A percentile compares a stretch with the other conserved stretches of the same genome.
phyloP scores from a whole-genome alignment of 2,113 vertebrate species.

The Calypte anna region DNA sequence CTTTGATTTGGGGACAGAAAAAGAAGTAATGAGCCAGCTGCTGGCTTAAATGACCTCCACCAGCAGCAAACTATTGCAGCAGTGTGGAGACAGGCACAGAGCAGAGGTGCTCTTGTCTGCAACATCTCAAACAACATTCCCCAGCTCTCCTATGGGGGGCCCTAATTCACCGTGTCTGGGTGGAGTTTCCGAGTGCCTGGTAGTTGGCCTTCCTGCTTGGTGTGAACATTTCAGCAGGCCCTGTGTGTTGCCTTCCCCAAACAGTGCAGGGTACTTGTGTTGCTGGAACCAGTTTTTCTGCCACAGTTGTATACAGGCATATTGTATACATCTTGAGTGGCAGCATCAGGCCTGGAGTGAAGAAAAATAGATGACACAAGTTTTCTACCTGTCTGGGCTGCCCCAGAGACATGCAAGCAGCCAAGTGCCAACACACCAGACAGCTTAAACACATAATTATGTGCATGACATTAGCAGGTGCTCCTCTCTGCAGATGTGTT shows the following conservation, averaged over 20 bases:
- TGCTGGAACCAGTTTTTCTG: not conserved
- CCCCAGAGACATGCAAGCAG: not conserved
- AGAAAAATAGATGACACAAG: not conserved
- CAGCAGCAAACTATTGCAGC: not conserved
- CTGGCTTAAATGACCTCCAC: not conserved
- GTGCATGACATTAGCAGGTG: not conserved
- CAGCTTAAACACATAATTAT: fast-evolving
- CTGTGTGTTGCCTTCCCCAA: not conserved
- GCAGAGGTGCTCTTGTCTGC: fast-evolving
- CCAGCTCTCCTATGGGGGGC: fast-evolving
- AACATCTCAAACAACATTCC: fast-evolving
- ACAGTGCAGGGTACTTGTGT: fast-evolving
- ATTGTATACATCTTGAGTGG: fast-evolving
- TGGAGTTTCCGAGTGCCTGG: not conserved
- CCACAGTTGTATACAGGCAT: not conserved
- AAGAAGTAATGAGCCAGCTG: not conserved
- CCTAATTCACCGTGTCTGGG: fast-evolving
- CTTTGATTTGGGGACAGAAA: not conserved
- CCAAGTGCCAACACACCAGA: fast-evolving
- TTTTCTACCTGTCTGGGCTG: not conserved
- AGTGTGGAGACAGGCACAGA: fast-evolving
- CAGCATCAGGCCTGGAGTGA: not conserved
- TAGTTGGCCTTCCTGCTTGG: too few species aligned
- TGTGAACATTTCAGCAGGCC: not conserved
- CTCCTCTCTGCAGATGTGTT: not conserved